Conservation (phyloP, 2,797 vertebrate genomes). For the Enteromius paludinosus region DNA sequence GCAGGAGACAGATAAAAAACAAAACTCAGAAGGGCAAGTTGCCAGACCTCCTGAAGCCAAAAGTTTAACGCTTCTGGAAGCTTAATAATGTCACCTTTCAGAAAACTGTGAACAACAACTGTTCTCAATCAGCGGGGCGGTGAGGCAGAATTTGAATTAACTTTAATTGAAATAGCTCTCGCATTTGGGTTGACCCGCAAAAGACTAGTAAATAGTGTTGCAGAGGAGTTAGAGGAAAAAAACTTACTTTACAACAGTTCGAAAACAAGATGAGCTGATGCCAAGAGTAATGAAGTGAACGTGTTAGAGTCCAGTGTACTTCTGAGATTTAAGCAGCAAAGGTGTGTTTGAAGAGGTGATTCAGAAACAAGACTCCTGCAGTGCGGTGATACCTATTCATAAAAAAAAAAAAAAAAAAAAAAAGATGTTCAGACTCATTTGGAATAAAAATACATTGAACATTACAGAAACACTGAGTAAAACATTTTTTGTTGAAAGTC, state of each 20-base stretch:
- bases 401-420: not conserved
- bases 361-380: not conserved
- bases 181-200: slow-evolving; percentile 19
- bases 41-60: slow-evolving; percentile 30
- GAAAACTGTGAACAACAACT: slow-evolving; percentile 39
- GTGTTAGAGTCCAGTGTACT: not conserved
- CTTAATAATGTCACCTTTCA: slow-evolving; percentile 47
- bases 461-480: not conserved
- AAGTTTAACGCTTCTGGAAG: slow-evolving; percentile 34
- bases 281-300: slow-evolving; percentile 25
- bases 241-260: slow-evolving; percentile 1
- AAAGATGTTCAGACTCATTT: slow-evolving; percentile 7
- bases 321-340: not conserved
- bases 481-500: not conserved
- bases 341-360: slow-evolving; percentile 10
- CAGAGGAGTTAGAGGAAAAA: not conserved
- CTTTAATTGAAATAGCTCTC: slow-evolving; percentile 24
- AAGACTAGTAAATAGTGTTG: slow-evolving; percentile 37
- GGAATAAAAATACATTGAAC: not conserved
- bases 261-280: slow-evolving; percentile 26
- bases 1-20: slow-evolving; percentile 39
- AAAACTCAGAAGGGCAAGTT: not conserved
- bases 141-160: slow-evolving; percentile 36
- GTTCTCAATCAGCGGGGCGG: slow-evolving; percentile 32
- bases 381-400: not conserved